Percentiles rank a stretch among this genome's conserved stretches.
Evolutionary conservation across 2,888 invertebrate genomes (phyloP).

Genomic region (Lasioglossum morio): DNA sequence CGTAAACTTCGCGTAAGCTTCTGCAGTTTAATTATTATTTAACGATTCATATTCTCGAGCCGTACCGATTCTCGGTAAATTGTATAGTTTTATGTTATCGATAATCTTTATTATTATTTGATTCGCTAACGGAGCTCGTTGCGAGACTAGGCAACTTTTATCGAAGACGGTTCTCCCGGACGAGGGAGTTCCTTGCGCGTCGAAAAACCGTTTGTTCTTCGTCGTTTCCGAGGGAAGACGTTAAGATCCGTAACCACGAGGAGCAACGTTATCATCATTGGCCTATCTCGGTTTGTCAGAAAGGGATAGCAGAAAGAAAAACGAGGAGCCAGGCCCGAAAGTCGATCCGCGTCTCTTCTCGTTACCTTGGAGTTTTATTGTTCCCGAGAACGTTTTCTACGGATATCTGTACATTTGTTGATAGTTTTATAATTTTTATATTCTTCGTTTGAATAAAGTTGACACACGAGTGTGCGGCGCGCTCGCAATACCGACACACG

Average conservation of each 20-base stretch:
- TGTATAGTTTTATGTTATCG: background rate
- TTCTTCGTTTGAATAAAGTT: constrained; percentile 69
- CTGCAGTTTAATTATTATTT: background rate
- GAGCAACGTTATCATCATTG: background rate
- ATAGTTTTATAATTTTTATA: constrained; percentile 81
- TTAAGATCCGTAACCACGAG: background rate
- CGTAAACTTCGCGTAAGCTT: background rate
- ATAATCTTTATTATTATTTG: background rate
- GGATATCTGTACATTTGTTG: constrained; percentile 82
- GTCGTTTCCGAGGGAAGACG: background rate
- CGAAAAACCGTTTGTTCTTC: background rate
- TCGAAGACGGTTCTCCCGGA: background rate
- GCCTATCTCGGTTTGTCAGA: background rate
- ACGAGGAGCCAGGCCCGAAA: constrained; percentile 30
- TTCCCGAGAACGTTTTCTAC: constrained; percentile 57
- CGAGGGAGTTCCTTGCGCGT: background rate
- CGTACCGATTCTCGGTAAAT: background rate
- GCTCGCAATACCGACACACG: constrained; percentile 23
- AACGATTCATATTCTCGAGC: background rate
- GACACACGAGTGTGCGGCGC: constrained; percentile 28
- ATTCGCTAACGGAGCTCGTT: background rate
- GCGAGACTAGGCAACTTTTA: background rate
- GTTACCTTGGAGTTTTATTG: constrained; percentile 44
- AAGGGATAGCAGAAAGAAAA: background rate
- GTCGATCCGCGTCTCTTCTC: constrained; percentile 47